phyloP scores from a whole-genome alignment of 2,113 vertebrate species.

The Balaenoptera acutorostrata region DNA sequence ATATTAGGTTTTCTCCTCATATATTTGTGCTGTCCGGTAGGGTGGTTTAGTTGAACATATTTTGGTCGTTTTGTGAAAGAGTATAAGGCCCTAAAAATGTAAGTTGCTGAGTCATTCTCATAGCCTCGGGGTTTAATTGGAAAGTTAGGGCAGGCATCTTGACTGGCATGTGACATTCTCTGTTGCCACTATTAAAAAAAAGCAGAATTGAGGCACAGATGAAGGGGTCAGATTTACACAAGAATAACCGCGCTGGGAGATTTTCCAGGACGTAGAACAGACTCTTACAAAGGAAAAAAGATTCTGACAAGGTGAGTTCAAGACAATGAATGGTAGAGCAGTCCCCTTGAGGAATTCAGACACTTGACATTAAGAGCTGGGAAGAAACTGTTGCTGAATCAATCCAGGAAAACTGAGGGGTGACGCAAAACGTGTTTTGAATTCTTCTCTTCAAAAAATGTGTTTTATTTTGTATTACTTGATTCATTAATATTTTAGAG shows the following conservation, averaged over 20 bases:
- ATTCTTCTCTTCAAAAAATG: neutral
- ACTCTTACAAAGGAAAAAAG: neutral
- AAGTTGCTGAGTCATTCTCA: neutral
- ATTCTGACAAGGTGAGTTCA: neutral
- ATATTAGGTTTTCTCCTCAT: neutral
- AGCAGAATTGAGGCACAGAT: neutral
- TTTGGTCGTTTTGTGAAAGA: neutral
- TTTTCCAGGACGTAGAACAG: neutral
- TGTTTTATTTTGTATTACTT: neutral
- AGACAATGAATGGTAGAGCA: accelerated
- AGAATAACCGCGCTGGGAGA: neutral
- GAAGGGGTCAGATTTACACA: neutral
- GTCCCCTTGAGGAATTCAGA: accelerated
- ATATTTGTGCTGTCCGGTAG: too few species aligned
- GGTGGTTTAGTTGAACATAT: neutral
- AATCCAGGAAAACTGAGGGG: neutral
- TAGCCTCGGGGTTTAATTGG: neutral
- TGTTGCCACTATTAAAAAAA: neutral
- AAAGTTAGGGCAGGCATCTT: neutral
- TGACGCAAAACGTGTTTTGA: accelerated
- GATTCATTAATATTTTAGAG: neutral
- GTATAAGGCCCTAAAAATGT: neutral
- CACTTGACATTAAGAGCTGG: neutral
- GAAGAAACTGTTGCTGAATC: neutral
- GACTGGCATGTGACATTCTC: neutral